A percentile compares a stretch with the other conserved stretches of the same genome.
Evolutionary conservation across 2,113 vertebrate genomes (phyloP).

Genomic region (Phainopepla nitens): DNA sequence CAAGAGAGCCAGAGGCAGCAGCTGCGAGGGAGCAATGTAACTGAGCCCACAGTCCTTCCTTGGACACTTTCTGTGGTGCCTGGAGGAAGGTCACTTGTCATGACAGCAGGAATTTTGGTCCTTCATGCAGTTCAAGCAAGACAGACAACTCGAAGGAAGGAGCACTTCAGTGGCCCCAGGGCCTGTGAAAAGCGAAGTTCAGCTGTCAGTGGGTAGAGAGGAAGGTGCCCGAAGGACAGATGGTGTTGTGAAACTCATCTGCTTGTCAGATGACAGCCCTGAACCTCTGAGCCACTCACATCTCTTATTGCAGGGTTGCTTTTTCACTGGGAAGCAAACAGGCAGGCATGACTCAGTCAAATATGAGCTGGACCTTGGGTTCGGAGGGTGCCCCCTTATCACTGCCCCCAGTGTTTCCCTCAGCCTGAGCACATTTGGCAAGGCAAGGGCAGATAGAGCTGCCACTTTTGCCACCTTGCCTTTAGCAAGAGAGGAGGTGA

Average conservation of each 20-base stretch:
- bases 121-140: neutral
- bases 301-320: neutral
- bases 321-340: neutral
- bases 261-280: neutral
- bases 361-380: fast-evolving
- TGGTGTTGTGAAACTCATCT: neutral
- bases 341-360: neutral
- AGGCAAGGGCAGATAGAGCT: fast-evolving
- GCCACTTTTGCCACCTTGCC: neutral
- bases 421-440: neutral
- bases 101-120: neutral
- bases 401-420: neutral
- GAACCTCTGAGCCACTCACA: neutral
- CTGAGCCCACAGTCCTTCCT: neutral
- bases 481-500: neutral
- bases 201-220: neutral
- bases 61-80: neutral
- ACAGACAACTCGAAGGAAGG: fast-evolving
- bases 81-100: neutral
- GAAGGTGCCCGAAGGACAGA: neutral
- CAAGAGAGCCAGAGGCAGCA: neutral
- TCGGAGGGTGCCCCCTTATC: fast-evolving
- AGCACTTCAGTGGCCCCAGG: neutral
- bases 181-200: fast-evolving
- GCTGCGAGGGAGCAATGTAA: neutral